Evolutionary conservation across 1,140 invertebrate species (phyloP).

Genomic region (Phthorimaea operculella): DNA sequence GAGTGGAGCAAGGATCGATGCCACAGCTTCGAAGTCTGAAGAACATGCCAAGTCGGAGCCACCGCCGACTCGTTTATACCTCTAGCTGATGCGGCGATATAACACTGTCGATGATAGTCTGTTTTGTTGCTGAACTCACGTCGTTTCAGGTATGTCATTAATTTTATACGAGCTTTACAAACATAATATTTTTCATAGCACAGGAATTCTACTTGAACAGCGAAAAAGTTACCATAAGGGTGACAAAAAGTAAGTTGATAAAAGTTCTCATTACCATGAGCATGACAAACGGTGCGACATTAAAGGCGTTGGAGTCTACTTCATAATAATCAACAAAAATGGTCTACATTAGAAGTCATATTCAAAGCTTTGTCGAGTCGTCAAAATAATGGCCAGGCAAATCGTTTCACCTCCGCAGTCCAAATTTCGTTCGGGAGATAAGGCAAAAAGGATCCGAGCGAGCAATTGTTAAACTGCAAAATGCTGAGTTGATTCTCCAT

Average conservation of each 20-base stretch:
- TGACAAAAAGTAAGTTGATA: background rate
- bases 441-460: slow-evolving; percentile 20
- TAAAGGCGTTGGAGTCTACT: slow-evolving; percentile 17
- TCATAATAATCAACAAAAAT: slow-evolving; percentile 15
- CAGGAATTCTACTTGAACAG: too few species aligned
- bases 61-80: slow-evolving; percentile 39
- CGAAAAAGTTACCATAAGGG: too few species aligned
- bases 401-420: slow-evolving; percentile 33
- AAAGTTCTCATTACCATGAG: slow-evolving; percentile 10
- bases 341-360: slow-evolving; percentile 27
- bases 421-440: slow-evolving; percentile 39
- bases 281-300: slow-evolving; percentile 18
- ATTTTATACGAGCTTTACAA: background rate
- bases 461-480: slow-evolving; percentile 22
- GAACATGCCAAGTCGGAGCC: slow-evolving; percentile 41
- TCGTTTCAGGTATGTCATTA: slow-evolving; percentile 50
- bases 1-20: slow-evolving; percentile 29
- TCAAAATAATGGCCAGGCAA: slow-evolving; percentile 42
- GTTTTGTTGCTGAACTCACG: slow-evolving; percentile 59
- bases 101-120: slow-evolving; percentile 64
- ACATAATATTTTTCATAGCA: background rate
- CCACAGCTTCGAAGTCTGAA: slow-evolving; percentile 16
- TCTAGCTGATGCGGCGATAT: slow-evolving; percentile 52
- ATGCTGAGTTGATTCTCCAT: slow-evolving; percentile 17
- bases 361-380: slow-evolving; percentile 41